Evolutionary conservation across 2,888 invertebrate species (phyloP).

Genomic region (Acronicta alni): DNA sequence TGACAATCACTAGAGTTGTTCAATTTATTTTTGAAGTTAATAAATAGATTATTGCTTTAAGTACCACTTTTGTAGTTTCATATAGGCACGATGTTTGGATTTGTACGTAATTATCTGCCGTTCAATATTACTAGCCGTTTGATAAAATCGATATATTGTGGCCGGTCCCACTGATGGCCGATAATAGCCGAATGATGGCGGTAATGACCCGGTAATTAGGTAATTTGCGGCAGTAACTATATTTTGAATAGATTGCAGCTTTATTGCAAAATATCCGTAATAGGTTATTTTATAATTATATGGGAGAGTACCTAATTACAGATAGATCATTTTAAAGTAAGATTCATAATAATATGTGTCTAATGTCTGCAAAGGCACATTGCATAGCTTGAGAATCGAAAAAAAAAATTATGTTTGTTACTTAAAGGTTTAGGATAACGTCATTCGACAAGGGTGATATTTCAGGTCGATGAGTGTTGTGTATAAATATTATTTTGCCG

Average conservation of each 20-base stretch:
- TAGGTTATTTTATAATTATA: too few relatives aligned
- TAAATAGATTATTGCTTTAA: too few relatives aligned
- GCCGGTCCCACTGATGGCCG: conserved; percentile 8
- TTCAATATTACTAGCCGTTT: not conserved
- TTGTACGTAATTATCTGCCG: not conserved
- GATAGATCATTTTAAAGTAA: too few relatives aligned
- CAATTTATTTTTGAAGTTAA: too few relatives aligned
- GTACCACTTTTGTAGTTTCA: not conserved
- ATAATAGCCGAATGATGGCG: not conserved
- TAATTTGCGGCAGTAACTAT: not conserved
- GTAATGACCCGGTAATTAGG: not conserved
- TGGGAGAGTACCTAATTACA: too few relatives aligned
- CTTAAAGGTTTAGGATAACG: too few relatives aligned
- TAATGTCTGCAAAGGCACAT: too few relatives aligned
- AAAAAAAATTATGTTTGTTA: too few relatives aligned
- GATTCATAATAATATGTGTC: too few relatives aligned
- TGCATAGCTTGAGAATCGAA: too few relatives aligned
- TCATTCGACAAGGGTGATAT: conserved; percentile 7
- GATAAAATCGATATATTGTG: conserved; percentile 10
- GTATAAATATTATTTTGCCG: conserved; percentile 8
- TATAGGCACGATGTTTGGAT: not conserved
- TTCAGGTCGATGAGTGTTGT: conserved; percentile 4
- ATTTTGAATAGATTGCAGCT: not conserved
- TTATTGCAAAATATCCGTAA: not conserved
- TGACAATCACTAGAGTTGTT: too few relatives aligned